Percentiles rank a stretch among this genome's conserved stretches.
phyloP scores from a whole-genome alignment of 2,888 invertebrate genomes.

The Saturnia pavonia region DNA sequence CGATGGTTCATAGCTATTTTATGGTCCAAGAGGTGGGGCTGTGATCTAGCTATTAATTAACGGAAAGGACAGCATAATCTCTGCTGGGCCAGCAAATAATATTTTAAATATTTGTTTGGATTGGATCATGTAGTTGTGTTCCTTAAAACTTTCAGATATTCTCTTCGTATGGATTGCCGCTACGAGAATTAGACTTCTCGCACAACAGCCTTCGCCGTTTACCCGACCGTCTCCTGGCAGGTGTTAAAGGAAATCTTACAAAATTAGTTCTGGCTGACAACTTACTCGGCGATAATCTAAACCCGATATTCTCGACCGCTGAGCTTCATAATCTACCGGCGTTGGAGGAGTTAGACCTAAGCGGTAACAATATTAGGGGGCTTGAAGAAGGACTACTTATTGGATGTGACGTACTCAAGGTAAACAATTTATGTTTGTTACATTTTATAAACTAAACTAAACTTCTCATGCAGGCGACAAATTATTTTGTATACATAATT shows the following conservation, averaged over 20 bases:
- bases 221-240: slow-evolving; percentile 88
- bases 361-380: slow-evolving; percentile 90
- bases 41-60: too few relatives aligned
- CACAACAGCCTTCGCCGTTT: slow-evolving; percentile 90
- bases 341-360: slow-evolving; percentile 88
- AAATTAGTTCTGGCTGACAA: slow-evolving; percentile 89
- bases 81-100: too few relatives aligned
- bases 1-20: too few relatives aligned
- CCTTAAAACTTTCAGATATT: slow-evolving; percentile 77
- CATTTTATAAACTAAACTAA: not conserved
- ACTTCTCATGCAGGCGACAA: not conserved
- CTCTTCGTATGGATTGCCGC: slow-evolving; percentile 86
- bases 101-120: not conserved
- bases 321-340: slow-evolving; percentile 90
- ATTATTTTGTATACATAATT: too few relatives aligned
- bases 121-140: slow-evolving; percentile 1
- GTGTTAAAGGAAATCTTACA: slow-evolving; percentile 84
- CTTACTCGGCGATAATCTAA: slow-evolving; percentile 93
- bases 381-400: slow-evolving; percentile 93
- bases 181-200: slow-evolving; percentile 90
- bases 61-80: too few relatives aligned
- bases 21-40: too few relatives aligned
- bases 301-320: slow-evolving; percentile 93
- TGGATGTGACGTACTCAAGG: slow-evolving; percentile 89
- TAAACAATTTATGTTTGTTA: slow-evolving; percentile 41